Evolutionary conservation across 2,797 vertebrate genomes (phyloP), one percentile per base, ranked within the genome.

Genomic region (Pangasius macronema): DNA sequence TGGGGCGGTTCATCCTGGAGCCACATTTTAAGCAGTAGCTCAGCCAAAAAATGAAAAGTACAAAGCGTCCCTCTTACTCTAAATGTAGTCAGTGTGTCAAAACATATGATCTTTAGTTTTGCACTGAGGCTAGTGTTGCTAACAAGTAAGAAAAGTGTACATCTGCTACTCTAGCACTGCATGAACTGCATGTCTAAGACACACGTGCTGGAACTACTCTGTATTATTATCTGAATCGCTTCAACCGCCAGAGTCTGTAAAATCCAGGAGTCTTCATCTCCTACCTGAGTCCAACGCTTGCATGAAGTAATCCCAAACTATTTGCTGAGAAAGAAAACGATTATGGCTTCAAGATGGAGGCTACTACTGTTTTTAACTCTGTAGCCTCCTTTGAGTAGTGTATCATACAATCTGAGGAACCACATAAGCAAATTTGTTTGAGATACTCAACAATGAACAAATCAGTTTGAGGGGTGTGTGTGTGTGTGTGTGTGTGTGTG

Each of bases 21-120:
- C n/a, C 51, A 53, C 53, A 55, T 77, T 87, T 81, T 33, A 67
- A 82, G 61, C 27, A 53, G 73, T 5, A 55, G 55, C 80, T 81
- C 53, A 79, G 83, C 76, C 85, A 80, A 81, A 81, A 53, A 82
- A 65, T 33, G 27, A 82, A 82, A 82, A 82, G 81, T 65, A 82
- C 61, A 67, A 42, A 67, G 18, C 24, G 3, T 82, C 36, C 14
- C 27, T 61, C 42, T 49, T 67, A 7, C 0, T 30, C 39, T 3
- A 8, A 63, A 30, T 49, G 39, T 63, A 24, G 33, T 59, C 53
- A 80, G 2, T 27, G 20, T 61, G 55, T 81, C 55, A 27, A 61
- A 39, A 36, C 30, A 57, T 18, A 22, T 10, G 16, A 77, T 51
- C 14, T 9, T 77, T 55, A 7, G 2, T 33, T 33, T 53, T 53